These are phyloP conservation scores for Parochlus steinenii DNA, from an alignment of 2,888 invertebrate species.

Conservation along the genomic window DNA sequence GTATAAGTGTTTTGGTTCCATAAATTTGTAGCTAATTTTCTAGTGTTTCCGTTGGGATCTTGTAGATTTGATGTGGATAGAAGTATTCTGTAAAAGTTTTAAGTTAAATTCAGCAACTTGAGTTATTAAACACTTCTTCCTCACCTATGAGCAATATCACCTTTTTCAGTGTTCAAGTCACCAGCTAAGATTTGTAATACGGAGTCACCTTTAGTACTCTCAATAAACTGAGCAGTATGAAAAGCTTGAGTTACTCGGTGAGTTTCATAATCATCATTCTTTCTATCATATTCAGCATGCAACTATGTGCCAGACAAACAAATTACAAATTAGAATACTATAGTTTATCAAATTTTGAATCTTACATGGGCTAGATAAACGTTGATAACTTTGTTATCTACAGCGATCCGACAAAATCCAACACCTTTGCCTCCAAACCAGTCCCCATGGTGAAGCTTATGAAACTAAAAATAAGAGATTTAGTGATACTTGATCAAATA, in stretches of 20 bases:
- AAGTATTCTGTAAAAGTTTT: constrained; percentile 31
- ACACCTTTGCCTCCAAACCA: constrained; percentile 50
- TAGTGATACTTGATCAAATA: no score
- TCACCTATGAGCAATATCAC: constrained; percentile 59
- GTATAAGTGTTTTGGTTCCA: constrained; percentile 72
- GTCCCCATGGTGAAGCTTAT: constrained; percentile 77
- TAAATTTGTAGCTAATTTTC: constrained; percentile 53
- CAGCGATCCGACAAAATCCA: constrained; percentile 58
- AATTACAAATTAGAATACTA: constrained; percentile 5
- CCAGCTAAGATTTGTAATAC: constrained; percentile 82
- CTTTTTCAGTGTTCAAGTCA: constrained; percentile 84
- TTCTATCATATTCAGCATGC: constrained; percentile 82
- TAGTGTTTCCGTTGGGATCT: constrained; percentile 28
- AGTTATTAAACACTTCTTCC: no score
- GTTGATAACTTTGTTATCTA: constrained; percentile 51
- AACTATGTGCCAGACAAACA: constrained; percentile 40
- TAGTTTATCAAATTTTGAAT: background rate
- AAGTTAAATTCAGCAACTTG: constrained; percentile 1
- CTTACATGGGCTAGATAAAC: constrained; percentile 88
- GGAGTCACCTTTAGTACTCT: constrained; percentile 57
- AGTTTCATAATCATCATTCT: constrained; percentile 75
- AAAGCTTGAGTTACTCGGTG: constrained; percentile 89
- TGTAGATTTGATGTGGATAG: constrained; percentile 37
- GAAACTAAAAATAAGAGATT: no score
- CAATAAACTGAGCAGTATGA: constrained; percentile 87